A percentile compares a stretch with the other conserved stretches of the same genome.
These are phyloP conservation scores for Xiphydria camelus DNA, from an alignment of 2,888 invertebrate genomes.

Conservation along the genomic window DNA sequence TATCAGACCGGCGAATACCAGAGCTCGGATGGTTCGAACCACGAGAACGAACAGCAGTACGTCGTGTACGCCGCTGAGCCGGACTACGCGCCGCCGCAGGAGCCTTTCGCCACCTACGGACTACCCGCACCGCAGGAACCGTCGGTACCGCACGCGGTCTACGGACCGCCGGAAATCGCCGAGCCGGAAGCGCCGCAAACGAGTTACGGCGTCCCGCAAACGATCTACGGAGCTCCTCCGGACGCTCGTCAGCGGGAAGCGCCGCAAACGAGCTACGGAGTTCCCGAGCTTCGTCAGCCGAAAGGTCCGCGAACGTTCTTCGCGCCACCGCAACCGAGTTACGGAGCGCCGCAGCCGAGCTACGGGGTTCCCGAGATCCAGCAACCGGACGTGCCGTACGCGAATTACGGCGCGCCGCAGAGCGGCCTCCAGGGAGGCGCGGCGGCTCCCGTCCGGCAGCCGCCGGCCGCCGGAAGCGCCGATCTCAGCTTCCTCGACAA, in stretches of 20 bases:
- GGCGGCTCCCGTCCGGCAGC: too few species aligned
- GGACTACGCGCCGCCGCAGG: neutral
- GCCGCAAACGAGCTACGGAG: constrained; percentile 1
- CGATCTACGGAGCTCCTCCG: constrained; percentile 2
- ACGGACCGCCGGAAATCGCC: neutral
- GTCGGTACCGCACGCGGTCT: too few species aligned
- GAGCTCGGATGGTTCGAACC: constrained; percentile 3
- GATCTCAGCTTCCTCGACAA: constrained; percentile 29
- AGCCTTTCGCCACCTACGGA: neutral
- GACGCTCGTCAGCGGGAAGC: neutral
- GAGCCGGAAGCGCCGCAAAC: neutral
- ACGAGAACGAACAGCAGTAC: constrained; percentile 1
- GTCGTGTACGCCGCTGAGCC: constrained; percentile 2
- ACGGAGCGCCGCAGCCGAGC: neutral
- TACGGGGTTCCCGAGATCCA: neutral
- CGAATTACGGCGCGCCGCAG: too few species aligned
- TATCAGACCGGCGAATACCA: constrained; percentile 8
- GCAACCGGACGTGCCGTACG: too few species aligned
- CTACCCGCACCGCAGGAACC: too few species aligned
- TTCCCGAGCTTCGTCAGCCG: too few species aligned
- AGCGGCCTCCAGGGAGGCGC: too few species aligned
- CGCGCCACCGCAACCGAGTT: neutral
- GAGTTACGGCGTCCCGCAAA: constrained; percentile 1
- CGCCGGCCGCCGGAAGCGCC: neutral
- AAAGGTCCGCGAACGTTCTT: constrained; percentile 2